These are phyloP conservation scores for Tenthredo notha DNA, from an alignment of 2,888 invertebrate genomes.

Conservation along the genomic window DNA sequence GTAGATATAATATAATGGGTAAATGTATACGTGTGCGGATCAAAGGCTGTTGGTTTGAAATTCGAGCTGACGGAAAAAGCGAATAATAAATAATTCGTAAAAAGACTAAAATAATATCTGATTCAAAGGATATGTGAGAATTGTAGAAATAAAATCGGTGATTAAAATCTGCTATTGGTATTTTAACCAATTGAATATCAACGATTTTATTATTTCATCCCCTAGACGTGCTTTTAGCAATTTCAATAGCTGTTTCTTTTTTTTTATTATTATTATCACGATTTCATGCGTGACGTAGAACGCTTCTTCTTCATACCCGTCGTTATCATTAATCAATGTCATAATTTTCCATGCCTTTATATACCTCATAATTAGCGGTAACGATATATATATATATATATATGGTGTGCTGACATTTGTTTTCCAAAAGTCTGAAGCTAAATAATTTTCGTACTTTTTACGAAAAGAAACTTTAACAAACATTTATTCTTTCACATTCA, in stretches of 20 bases:
- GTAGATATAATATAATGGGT: background rate
- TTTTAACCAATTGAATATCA: background rate
- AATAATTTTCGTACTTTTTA: background rate
- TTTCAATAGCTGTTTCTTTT: background rate
- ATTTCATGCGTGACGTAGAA: background rate
- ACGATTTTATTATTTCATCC: background rate
- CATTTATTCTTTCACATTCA: background rate
- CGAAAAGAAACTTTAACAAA: background rate
- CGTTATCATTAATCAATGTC: conserved; percentile 27
- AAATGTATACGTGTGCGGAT: background rate
- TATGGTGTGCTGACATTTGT: background rate
- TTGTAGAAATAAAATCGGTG: background rate
- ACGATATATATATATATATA: background rate
- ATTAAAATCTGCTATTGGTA: background rate
- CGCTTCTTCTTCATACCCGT: background rate
- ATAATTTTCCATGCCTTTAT: background rate
- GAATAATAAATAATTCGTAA: background rate
- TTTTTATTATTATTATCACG: background rate
- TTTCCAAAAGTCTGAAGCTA: background rate
- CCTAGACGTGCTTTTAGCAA: background rate
- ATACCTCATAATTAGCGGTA: background rate
- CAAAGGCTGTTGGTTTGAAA: background rate
- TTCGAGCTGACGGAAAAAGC: background rate
- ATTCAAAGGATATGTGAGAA: background rate
- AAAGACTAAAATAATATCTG: background rate